A percentile compares a stretch with the other conserved stretches of the same genome.
Evolutionary conservation across 2,888 invertebrate species (phyloP).

Genomic region (Eilema caniola): DNA sequence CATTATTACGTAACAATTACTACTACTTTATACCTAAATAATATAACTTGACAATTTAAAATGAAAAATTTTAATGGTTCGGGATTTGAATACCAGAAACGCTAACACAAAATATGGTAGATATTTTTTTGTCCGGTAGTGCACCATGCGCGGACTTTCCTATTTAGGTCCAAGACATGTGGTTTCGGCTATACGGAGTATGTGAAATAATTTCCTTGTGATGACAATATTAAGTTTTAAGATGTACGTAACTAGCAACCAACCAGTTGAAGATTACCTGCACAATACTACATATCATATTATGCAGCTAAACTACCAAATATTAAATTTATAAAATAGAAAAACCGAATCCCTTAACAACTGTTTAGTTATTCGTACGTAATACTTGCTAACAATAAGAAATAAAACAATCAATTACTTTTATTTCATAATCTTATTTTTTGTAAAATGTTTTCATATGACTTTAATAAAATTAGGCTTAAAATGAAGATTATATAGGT

Average conservation of each 20-base stretch:
- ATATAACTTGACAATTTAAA: too few species aligned
- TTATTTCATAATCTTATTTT: background rate
- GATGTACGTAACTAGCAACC: background rate
- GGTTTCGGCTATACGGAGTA: too few species aligned
- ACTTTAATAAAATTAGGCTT: background rate
- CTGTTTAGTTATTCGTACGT: background rate
- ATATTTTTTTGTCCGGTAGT: too few species aligned
- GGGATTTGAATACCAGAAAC: too few species aligned
- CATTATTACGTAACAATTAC: too few species aligned
- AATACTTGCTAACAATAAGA: background rate
- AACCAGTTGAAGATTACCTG: background rate
- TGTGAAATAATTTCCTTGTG: background rate
- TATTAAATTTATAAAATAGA: background rate
- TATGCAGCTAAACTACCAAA: background rate
- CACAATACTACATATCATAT: too few species aligned
- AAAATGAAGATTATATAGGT: background rate
- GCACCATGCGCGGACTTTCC: too few species aligned
- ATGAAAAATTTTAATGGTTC: too few species aligned
- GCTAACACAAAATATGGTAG: too few species aligned
- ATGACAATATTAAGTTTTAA: background rate
- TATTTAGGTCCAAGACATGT: too few species aligned
- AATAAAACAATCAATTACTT: background rate
- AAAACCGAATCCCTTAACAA: background rate
- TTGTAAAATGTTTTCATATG: background rate
- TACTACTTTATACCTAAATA: too few species aligned